phyloP scores from a whole-genome alignment of 2,797 vertebrate species.

The Tachyglossus aculeatus region DNA sequence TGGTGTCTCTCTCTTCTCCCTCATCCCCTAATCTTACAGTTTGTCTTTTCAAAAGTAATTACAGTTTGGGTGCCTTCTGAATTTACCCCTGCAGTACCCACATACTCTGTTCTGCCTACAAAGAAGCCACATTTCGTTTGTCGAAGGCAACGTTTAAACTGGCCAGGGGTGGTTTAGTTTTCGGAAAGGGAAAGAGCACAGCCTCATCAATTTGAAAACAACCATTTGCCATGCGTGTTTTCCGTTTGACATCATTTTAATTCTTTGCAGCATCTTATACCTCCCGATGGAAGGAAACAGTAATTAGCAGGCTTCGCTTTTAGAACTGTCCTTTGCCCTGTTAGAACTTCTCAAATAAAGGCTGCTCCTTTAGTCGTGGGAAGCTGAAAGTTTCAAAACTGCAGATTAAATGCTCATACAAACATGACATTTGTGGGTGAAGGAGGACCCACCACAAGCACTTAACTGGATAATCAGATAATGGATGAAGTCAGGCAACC shows the following conservation, averaged over 20 bases:
- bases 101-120: not conserved
- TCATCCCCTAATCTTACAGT: not conserved
- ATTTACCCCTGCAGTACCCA: not conserved
- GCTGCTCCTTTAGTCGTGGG: too few relatives aligned
- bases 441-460: not conserved
- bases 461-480: not conserved
- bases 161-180: slow-evolving; percentile 15
- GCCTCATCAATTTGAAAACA: not conserved
- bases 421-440: not conserved
- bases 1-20: too few relatives aligned
- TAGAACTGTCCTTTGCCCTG: not conserved
- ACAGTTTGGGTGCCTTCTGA: slow-evolving; percentile 59
- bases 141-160: not conserved
- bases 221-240: not conserved
- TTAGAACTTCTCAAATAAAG: not conserved
- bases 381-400: not conserved
- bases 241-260: not conserved
- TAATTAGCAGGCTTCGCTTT: fast-evolving
- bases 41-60: slow-evolving; percentile 31
- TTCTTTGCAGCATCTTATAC: not conserved
- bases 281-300: not conserved
- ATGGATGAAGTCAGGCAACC: not conserved
- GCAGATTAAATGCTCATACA: not conserved
- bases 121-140: not conserved
- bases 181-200: fast-evolving